A percentile compares a stretch with the other conserved stretches of the same genome.
These are phyloP conservation scores for Jacana jacana DNA, from an alignment of 2,113 vertebrate species.

Conservation along the genomic window DNA sequence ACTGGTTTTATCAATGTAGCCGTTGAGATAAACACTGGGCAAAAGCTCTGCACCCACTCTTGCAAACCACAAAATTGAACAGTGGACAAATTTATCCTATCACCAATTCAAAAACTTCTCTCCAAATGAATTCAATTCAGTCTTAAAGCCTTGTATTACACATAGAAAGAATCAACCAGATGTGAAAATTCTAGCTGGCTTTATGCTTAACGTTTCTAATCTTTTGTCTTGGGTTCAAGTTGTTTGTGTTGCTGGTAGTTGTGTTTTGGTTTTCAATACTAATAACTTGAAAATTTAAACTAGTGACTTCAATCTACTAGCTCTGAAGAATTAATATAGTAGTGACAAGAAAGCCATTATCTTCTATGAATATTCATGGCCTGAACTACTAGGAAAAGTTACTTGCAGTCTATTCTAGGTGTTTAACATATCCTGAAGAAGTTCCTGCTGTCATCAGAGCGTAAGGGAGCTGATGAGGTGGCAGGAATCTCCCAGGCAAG, in stretches of 20 bases:
- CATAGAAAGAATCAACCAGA: not conserved
- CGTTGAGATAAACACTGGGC: not conserved
- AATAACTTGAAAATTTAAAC: not conserved
- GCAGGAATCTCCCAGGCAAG: not conserved
- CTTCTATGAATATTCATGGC: not conserved
- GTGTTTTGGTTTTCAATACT: not conserved
- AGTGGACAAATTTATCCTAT: not conserved
- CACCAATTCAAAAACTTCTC: not conserved
- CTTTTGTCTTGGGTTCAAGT: not conserved
- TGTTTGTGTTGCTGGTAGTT: too few species aligned
- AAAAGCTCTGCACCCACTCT: not conserved
- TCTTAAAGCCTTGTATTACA: not conserved
- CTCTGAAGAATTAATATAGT: not conserved
- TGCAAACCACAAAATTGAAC: not conserved
- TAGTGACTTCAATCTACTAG: not conserved
- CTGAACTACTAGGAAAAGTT: not conserved
- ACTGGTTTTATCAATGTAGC: not conserved
- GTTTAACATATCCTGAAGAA: not conserved
- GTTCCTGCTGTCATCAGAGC: not conserved
- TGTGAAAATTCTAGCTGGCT: not conserved
- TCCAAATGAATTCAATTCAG: not conserved
- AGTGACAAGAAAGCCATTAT: fast-evolving
- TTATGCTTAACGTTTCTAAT: not conserved
- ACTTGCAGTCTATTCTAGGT: not conserved
- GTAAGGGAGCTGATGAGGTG: not conserved